Evolutionary conservation across 2,888 invertebrate genomes (phyloP), one percentile per base, ranked within the genome.

Genomic region (Gymnocheta viridis): DNA sequence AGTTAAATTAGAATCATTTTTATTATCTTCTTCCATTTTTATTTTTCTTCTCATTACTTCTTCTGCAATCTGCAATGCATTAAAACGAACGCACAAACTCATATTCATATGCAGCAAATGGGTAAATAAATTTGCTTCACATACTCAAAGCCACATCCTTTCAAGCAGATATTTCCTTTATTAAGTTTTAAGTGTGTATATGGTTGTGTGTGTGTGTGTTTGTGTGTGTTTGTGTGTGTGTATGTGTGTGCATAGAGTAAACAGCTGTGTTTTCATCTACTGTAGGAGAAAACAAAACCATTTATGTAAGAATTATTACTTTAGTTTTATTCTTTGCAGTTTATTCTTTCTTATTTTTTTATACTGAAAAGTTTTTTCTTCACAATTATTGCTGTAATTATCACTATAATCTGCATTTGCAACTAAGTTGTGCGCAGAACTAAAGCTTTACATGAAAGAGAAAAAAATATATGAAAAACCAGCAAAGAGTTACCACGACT

Each of bases 1-100:
- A 79, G 35, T n/a, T 2, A 72, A 72, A 79, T 79, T 64, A 35
- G 64, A 72, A 38, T 64, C 24, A 62, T 56, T 72, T 56, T 24
- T 47, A 51, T 62, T 62, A n/a, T 27, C 10, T 64, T 56, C 12
- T 22, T 27, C n/a, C n/a, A n/a, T n/a, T n/a, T n/a, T n/a, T n/a
- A n/a, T n/a, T 9, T 58, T 27, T n/a, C 44, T 64, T 47, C 19
- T n/a, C 17, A 2, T 54, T 29, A n/a, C 32, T 47, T 14, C 32
- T 29, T 66, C 14, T 0, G 6, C 38, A 64, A 22, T 64, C 41
- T 64, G 54, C 74, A 64, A 24, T 47, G n/a, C 47, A 22, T 32
- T 47, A 14, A 24, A 41, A 44, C 17, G 7, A 3, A 35, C 32
- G 0, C 14, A 22, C 22, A 29, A 10, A 44, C 9, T 27, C 44